phyloP scores from a whole-genome alignment of 2,888 invertebrate genomes.

The Patella ulyssiponensis region DNA sequence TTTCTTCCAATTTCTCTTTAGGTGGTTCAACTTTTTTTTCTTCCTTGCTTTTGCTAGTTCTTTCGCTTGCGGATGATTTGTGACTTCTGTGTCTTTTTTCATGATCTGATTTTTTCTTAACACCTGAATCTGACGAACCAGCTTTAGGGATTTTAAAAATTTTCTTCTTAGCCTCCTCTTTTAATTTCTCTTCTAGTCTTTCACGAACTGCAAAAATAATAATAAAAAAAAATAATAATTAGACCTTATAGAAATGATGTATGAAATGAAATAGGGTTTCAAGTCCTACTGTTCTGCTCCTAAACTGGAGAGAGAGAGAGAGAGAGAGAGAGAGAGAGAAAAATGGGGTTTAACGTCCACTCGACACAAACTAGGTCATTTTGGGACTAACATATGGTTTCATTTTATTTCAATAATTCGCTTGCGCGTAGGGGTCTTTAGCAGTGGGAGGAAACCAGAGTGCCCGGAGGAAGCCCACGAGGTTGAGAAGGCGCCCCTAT shows the following conservation, averaged over 20 bases:
- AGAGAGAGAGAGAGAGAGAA: no score
- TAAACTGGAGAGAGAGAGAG: no score
- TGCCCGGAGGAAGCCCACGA: no score
- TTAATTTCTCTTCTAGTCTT: conserved; percentile 25
- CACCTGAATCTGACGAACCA: background rate
- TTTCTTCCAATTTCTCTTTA: conserved; percentile 15
- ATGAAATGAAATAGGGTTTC: no score
- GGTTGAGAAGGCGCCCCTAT: no score
- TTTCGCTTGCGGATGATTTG: background rate
- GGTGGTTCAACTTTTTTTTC: conserved; percentile 3
- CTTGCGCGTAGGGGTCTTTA: no score
- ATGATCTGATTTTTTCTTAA: background rate
- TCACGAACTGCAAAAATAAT: background rate
- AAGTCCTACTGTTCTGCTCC: no score
- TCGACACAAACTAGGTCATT: no score
- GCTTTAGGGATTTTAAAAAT: conserved; percentile 20
- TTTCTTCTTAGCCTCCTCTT: conserved; percentile 44
- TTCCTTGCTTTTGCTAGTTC: background rate
- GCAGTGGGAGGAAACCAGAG: no score
- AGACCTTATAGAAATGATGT: conserved; percentile 24
- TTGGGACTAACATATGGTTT: no score
- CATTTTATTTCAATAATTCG: no score
- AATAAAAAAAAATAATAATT: background rate
- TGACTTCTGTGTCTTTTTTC: background rate
- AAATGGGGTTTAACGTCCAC: no score